Conservation (phyloP, 2,113 vertebrate genomes). For the Syngnathus scovelli region DNA sequence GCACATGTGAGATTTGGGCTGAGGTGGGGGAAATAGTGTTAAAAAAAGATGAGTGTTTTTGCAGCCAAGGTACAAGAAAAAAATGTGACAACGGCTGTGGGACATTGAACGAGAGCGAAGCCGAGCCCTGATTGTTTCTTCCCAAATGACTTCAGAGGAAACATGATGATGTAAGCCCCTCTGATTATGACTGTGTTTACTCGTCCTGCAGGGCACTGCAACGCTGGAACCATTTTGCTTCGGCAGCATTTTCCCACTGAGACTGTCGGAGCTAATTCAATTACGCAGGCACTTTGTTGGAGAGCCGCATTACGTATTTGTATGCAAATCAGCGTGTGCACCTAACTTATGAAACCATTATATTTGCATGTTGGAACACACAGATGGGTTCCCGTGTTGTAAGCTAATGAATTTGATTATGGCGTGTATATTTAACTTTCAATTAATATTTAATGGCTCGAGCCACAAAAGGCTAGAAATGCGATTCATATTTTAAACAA, state of each 20-base stretch:
- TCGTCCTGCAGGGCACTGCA: conserved; percentile 25
- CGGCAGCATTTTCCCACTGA: conserved; percentile 31
- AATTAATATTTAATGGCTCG: conserved; percentile 36
- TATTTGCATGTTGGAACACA: conserved; percentile 30
- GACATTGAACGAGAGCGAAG: conserved; percentile 24
- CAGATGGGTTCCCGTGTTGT: conserved; percentile 14
- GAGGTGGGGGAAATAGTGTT: conserved; percentile 30
- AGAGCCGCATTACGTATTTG: conserved; percentile 31
- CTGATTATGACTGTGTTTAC: conserved; percentile 32
- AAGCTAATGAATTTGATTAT: conserved; percentile 22
- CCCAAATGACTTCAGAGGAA: conserved; percentile 32
- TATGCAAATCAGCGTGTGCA: conserved; percentile 35
- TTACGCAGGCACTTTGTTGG: conserved; percentile 36
- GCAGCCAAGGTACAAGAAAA: conserved; percentile 22
- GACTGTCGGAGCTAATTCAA: conserved; percentile 47
- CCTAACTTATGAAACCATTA: conserved; percentile 28
- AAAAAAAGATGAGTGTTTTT: conserved; percentile 34
- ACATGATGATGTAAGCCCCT: conserved; percentile 30
- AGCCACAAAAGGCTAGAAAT: neutral
- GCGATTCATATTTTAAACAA: neutral
- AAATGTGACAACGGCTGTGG: conserved; percentile 33
- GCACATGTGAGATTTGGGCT: conserved; percentile 4
- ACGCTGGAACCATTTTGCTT: conserved; percentile 29
- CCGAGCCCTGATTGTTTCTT: conserved; percentile 15
- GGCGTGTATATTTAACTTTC: conserved; percentile 26